A percentile compares a stretch with the other conserved stretches of the same genome.
Conservation (phyloP, 2,113 vertebrate genomes). For the Aphelocoma coerulescens region DNA sequence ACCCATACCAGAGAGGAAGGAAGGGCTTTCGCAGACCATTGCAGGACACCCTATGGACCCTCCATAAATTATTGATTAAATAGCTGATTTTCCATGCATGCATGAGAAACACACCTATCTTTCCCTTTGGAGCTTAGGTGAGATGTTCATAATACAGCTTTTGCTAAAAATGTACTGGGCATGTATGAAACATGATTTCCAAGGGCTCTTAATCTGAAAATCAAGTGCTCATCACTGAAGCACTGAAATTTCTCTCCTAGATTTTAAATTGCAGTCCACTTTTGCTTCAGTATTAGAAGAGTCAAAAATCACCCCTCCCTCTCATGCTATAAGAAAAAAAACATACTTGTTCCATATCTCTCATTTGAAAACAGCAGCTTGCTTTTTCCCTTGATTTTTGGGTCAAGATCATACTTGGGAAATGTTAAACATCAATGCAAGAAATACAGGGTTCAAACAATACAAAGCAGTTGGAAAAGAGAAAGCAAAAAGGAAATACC, state of each 20-base stretch:
- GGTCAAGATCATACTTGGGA: background rate
- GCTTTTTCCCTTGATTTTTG: background rate
- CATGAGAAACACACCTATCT: background rate
- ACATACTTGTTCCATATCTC: background rate
- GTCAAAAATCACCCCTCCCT: background rate
- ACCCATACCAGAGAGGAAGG: background rate
- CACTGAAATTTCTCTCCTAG: background rate
- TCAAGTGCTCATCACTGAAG: background rate
- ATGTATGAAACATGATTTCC: background rate
- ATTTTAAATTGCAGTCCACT: background rate
- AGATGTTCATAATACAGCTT: background rate
- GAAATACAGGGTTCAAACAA: background rate
- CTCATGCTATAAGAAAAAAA: background rate
- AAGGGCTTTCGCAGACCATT: background rate
- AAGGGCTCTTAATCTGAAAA: background rate
- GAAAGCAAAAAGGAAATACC: background rate
- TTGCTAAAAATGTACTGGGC: background rate
- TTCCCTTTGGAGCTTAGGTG: background rate
- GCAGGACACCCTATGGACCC: background rate
- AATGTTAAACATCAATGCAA: background rate
- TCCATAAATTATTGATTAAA: conserved; percentile 20
- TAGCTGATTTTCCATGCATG: conserved; percentile 15
- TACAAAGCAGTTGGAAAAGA: background rate
- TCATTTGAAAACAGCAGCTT: background rate
- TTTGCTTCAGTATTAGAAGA: background rate